A percentile compares a stretch with the other conserved stretches of the same genome.
Evolutionary conservation across 2,888 invertebrate species (phyloP).

Genomic region (Lasioglossum pauxillum): DNA sequence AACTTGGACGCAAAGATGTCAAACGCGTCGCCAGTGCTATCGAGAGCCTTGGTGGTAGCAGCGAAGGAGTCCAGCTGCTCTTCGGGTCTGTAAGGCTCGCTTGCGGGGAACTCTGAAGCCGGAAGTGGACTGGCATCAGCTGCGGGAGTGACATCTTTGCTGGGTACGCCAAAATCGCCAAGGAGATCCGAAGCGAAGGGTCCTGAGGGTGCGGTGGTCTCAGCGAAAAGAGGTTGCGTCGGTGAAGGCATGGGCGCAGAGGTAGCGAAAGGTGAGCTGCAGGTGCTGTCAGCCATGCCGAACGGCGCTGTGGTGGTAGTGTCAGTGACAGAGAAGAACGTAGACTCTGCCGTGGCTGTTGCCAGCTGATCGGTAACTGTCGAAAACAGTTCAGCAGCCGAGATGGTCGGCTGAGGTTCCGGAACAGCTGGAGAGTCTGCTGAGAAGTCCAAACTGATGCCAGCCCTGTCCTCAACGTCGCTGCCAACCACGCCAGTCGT

Average conservation of each 20-base stretch:
- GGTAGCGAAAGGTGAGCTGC: conserved; percentile 52
- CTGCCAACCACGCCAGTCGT: conserved; percentile 26
- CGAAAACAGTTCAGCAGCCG: conserved; percentile 83
- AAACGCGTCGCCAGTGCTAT: conserved; percentile 87
- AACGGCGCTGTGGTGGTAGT: conserved; percentile 48
- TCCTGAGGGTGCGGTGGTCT: conserved; percentile 11
- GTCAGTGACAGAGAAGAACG: conserved; percentile 72
- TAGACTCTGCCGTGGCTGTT: conserved; percentile 27
- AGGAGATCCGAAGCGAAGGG: conserved; percentile 67
- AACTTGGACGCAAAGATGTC: conserved; percentile 96
- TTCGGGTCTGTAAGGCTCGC: conserved; percentile 68
- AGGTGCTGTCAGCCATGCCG: conserved; percentile 25
- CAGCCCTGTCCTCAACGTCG: conserved; percentile 19
- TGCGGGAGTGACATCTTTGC: conserved; percentile 45
- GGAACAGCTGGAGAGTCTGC: conserved; percentile 15
- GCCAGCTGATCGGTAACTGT: conserved; percentile 81
- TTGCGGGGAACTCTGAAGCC: conserved; percentile 76
- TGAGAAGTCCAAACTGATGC: conserved; percentile 50
- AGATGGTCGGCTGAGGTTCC: conserved; percentile 59
- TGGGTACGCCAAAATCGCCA: conserved; percentile 57
- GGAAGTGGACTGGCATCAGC: conserved; percentile 74
- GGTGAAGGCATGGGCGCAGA: conserved; percentile 50
- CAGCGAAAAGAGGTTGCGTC: conserved; percentile 64
- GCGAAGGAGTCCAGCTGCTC: conserved; percentile 75
- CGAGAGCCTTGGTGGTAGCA: conserved; percentile 75